Percentiles rank a stretch among this genome's conserved stretches.
Evolutionary conservation across 1,140 invertebrate genomes (phyloP).

Genomic region (Zaprionus ornatus): DNA sequence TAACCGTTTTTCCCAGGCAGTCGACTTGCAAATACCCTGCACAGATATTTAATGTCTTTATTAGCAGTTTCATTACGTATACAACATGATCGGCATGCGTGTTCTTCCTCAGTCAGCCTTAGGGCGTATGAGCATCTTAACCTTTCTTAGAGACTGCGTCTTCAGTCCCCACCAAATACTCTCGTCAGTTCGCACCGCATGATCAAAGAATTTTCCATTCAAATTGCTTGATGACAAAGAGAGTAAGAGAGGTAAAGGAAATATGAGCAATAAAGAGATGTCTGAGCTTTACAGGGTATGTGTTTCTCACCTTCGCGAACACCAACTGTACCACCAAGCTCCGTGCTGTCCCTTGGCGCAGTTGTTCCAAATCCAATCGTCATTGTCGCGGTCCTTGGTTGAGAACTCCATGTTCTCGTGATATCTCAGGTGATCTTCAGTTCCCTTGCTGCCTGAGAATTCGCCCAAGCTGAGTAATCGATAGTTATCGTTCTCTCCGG

Average conservation of each 20-base stretch:
- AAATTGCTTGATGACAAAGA: neutral
- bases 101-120: neutral
- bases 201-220: neutral
- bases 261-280: neutral
- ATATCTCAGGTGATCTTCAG: neutral
- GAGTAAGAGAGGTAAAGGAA: too few species aligned
- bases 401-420: neutral
- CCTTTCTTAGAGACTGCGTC: neutral
- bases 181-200: neutral
- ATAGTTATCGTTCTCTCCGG: neutral
- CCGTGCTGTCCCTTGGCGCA: neutral
- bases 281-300: neutral
- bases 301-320: neutral
- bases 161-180: neutral
- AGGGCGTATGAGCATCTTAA: neutral
- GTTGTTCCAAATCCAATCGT: neutral
- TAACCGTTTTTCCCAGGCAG: slow-evolving; percentile 59
- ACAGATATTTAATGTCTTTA: neutral
- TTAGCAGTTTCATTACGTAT: neutral
- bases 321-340: neutral
- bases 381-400: neutral
- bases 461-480: neutral
- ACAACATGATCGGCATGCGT: neutral
- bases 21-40: slow-evolving; percentile 24
- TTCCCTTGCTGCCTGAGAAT: neutral